Evolutionary conservation across 1,140 invertebrate species (phyloP).

Genomic region (Pentalonia nigronervosa): DNA sequence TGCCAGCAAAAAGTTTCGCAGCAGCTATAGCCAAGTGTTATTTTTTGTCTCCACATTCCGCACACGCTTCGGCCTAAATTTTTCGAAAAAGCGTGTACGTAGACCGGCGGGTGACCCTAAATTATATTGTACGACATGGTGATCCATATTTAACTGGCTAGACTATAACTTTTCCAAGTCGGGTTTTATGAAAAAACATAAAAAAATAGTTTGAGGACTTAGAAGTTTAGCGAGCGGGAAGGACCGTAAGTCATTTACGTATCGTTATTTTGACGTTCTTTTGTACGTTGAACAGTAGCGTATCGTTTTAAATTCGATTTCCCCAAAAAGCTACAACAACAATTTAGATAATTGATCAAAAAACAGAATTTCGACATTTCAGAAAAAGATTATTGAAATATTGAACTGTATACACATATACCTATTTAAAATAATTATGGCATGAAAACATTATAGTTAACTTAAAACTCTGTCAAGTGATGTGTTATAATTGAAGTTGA

Average conservation of each 20-base stretch:
- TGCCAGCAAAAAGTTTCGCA: conserved; percentile 19
- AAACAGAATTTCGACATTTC: background rate
- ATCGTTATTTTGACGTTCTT: background rate
- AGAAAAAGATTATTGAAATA: background rate
- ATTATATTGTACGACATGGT: background rate
- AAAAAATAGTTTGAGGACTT: background rate
- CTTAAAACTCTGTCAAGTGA: background rate
- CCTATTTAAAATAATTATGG: background rate
- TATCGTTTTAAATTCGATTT: background rate
- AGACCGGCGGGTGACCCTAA: background rate
- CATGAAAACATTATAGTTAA: background rate
- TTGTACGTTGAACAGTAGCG: background rate
- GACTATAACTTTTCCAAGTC: background rate
- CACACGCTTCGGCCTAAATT: background rate
- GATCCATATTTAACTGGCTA: background rate
- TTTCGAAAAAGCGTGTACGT: background rate
- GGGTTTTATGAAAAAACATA: background rate
- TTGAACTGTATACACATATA: background rate
- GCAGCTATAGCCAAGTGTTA: background rate
- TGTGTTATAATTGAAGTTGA: background rate
- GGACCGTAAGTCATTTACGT: background rate
- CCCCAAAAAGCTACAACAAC: background rate
- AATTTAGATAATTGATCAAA: background rate
- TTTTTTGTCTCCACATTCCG: background rate
- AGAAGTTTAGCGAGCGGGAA: background rate